phyloP scores from a whole-genome alignment of 2,113 vertebrate genomes.

The Dipodomys ordii region DNA sequence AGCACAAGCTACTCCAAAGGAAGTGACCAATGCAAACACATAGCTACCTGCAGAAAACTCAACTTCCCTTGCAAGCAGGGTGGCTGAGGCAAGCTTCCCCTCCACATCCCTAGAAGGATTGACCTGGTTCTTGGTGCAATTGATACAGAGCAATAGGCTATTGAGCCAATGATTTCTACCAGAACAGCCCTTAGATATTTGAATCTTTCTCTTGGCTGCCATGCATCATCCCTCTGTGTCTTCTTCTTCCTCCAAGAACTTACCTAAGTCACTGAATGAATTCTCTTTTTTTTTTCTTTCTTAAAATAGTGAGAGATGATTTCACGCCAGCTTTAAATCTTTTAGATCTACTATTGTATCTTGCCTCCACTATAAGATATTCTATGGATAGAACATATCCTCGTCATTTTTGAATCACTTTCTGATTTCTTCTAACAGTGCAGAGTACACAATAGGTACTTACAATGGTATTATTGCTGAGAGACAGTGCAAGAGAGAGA shows the following conservation, averaged over 20 bases:
- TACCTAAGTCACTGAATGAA: neutral
- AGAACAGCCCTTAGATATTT: neutral
- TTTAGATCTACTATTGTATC: neutral
- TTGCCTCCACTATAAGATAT: neutral
- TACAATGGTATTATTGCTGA: neutral
- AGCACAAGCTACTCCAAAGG: neutral
- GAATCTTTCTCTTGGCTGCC: neutral
- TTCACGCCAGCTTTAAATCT: neutral
- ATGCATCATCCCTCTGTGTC: neutral
- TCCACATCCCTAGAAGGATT: fast-evolving
- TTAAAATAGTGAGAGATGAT: neutral
- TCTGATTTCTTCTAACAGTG: neutral
- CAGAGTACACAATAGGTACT: neutral
- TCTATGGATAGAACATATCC: neutral
- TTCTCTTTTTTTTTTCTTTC: neutral
- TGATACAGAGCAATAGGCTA: neutral
- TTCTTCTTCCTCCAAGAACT: neutral
- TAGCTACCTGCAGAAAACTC: neutral
- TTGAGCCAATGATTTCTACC: neutral
- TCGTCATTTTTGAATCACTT: neutral
- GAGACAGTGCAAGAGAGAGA: neutral
- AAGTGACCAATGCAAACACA: no score
- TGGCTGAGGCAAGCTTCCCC: fast-evolving
- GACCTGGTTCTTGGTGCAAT: no score
- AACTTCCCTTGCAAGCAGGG: neutral